Base-by-base conservation (phyloP, 2,888 invertebrate genomes). In the Chymomyza caudatula region DNA sequence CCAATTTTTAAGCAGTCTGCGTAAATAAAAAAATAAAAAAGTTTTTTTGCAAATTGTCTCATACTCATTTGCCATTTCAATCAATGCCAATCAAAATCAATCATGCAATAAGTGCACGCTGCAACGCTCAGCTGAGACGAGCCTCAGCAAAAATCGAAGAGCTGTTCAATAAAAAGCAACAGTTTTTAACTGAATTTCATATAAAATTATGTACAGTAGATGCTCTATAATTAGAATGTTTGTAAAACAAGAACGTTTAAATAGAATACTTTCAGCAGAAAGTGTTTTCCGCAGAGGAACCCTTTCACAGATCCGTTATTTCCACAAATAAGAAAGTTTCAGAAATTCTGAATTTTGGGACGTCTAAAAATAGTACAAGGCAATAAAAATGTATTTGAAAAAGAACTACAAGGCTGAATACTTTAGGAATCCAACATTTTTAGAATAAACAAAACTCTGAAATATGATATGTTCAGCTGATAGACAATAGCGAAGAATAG, bases 61-160 rank as follows among this genome's bases (percentile, higher is more conserved):
- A 84, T 79, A 71, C 68, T 72, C 85, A 82, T 82, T 77, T 76
- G 69, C 71, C 81, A 82, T 82, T 73, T 72, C 78, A 69, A 73
- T 53, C 53, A 53, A 53, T 19, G 19, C 11, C 29, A 64, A 69
- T 25, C 53, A 52, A 37, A 51, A 1, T 17, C 17, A 47, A 65
- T 61, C 57, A 42, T 47, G 55, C 23, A 65, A 69, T 53, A 52
- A 60, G 2, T 74, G 69, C 65, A 63, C 67, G 65, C 74, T 66
- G 68, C 65, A 74, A 65, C 68, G 67, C 73, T 65, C 67, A 63
- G 57, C 67, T 61, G 65, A 63, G 59, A 44, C 42, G 68, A 58
- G 69, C 52, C 43, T 60, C 60, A 60, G 67, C 63, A 55, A 56
- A 59, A 37, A 37, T 11, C 5, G 29, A 37, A 37, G 29, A 37